Evolutionary conservation across 1,140 invertebrate species (phyloP), one percentile per base, ranked within the genome.

Genomic region (Calycopis cecrops): DNA sequence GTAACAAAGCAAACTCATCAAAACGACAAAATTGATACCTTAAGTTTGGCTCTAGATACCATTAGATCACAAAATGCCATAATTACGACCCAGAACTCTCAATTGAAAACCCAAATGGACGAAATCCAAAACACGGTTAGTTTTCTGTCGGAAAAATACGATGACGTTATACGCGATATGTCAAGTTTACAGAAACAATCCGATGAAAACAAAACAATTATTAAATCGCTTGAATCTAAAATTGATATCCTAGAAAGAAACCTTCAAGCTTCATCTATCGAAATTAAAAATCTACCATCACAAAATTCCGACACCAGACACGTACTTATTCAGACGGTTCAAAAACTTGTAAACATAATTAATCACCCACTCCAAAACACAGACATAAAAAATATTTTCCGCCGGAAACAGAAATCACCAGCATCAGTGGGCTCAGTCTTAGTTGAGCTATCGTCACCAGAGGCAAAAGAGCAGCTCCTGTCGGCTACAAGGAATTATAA

Each of bases 401-500:
- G 37, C 14, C 10, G 18, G 14, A 38, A 40, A 16, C 10, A 34
- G 17, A 42, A 42, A 21, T 6, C 9, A 12, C 9, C 16, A 11
- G 21, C 17, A 28, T 12, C 16, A n/a, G 51, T 21, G 3, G 51
- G 51, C 18, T 40, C 35, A 21, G 35, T 53, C 21, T 18, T 53
- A 10, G 51, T 53, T 21, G 51, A 53, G 21, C 34, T 53, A 12
- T 11, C 35, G 16, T 17, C 51, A 40, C 10, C 38, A 3, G 18
- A 9, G 0, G 21, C 16, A 11, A 53, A 53, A 42, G n/a, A n/a
- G n/a, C 14, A 42, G 9, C 16, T 53, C 17, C 40, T 53, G n/a
- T 40, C 7, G 10, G n/a, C 51, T 8, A 53, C 35, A n/a, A 53
- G 10, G 21, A 53, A 42, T 0, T 53, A 18, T 28, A 42, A 53